Evolutionary conservation across 1,140 invertebrate genomes (phyloP).

Genomic region (Hermetia illucens): DNA sequence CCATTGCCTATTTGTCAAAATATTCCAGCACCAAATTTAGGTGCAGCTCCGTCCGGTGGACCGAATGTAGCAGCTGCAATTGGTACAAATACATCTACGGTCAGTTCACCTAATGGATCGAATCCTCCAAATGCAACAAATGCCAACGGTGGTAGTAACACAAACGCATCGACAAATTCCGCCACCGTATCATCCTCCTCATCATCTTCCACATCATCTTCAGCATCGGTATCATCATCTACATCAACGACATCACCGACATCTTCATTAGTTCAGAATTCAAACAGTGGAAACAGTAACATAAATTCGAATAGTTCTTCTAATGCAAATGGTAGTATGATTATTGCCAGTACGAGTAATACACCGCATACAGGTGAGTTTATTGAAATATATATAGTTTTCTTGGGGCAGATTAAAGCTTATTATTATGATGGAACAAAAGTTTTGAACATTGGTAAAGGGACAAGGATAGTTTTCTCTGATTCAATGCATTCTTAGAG

Average conservation of each 20-base stretch:
- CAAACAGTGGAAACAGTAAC: not conserved
- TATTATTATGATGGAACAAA: no score
- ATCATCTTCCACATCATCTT: not conserved
- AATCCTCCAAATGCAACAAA: not conserved
- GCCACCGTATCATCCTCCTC: conserved; percentile 7
- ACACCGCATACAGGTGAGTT: not conserved
- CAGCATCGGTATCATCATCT: not conserved
- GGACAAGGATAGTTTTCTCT: not conserved
- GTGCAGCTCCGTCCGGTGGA: conserved; percentile 31
- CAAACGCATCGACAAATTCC: conserved; percentile 4
- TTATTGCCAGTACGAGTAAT: conserved; percentile 4
- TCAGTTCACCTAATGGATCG: not conserved
- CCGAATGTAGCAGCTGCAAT: conserved; percentile 13
- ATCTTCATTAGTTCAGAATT: not conserved
- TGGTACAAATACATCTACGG: conserved; percentile 5
- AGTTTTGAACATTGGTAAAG: no score
- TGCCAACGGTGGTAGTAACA: not conserved
- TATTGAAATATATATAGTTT: not conserved
- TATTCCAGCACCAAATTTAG: conserved; percentile 39
- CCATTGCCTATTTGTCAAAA: conserved; percentile 59
- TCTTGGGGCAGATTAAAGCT: no score
- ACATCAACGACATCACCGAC: conserved; percentile 4
- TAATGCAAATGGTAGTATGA: conserved; percentile 5
- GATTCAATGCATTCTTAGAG: not conserved
- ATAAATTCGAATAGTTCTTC: conserved; percentile 2